phyloP scores from a whole-genome alignment of 2,888 invertebrate genomes.

The Cryptus viduatorius region DNA sequence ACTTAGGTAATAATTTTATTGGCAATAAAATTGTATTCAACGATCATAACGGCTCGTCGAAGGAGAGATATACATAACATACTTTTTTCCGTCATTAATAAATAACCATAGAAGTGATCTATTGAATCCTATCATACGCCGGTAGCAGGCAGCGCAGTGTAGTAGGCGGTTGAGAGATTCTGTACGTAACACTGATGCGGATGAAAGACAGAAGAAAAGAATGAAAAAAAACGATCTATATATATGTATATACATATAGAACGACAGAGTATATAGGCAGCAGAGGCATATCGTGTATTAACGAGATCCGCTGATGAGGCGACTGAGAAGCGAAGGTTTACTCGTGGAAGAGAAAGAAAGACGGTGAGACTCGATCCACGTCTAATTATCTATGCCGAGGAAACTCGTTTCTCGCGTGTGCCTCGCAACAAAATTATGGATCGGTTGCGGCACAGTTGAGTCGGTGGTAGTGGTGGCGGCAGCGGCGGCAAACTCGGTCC shows the following conservation, averaged over 20 bases:
- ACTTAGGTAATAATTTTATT: background rate
- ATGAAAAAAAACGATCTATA: background rate
- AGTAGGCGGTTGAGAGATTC: background rate
- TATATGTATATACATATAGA: background rate
- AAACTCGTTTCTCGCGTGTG: constrained; percentile 79
- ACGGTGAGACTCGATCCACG: constrained; percentile 72
- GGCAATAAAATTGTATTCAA: background rate
- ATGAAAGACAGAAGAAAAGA: constrained; percentile 7
- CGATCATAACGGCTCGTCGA: background rate
- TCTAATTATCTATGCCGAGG: constrained; percentile 78
- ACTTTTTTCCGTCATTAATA: background rate
- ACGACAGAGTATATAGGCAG: constrained; percentile 7
- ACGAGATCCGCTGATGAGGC: constrained; percentile 77
- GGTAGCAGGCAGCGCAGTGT: constrained; percentile 1
- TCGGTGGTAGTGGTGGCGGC: constrained; percentile 4
- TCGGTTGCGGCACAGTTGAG: constrained; percentile 63
- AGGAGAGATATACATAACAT: background rate
- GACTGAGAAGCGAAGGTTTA: constrained; percentile 8
- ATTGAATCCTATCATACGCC: background rate
- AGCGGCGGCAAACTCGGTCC: constrained; percentile 8
- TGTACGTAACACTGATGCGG: constrained; percentile 31
- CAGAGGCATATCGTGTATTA: constrained; percentile 68
- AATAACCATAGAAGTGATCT: background rate
- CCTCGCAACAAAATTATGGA: constrained; percentile 77
- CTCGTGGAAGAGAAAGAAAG: constrained; percentile 17